Evolutionary conservation across 2,113 vertebrate species (phyloP), one percentile per base, ranked within the genome.

Genomic region (Psilopogon haemacephalus): DNA sequence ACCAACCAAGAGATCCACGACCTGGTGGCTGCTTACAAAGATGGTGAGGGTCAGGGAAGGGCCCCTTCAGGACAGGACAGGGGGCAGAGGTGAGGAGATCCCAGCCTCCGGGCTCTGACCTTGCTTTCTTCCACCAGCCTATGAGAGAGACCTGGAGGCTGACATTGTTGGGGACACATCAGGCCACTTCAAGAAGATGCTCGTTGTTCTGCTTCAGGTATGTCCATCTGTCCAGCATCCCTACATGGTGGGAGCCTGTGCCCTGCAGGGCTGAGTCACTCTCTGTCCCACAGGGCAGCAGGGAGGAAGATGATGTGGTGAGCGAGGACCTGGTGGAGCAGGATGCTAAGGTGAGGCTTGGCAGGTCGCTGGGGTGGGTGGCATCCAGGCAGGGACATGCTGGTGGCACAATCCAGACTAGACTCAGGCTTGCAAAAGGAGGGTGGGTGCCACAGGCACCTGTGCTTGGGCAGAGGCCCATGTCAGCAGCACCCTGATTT

Each of bases 181-280:
- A 0, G 99, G 99, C 65, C 99, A 99, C 93, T 99, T 99, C 96
- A 99, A 98, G 97, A 99, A 99, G 98, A 99, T 99, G 99, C 97
- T 99, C 0, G 68, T 99, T 23, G 99, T 99, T 94, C 97, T 99
- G 92, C 97, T 99, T 58, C 99, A 99, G 98, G 99, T 99, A 20
- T 72, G 96, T 96, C 78, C 13, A 0, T 76, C 75, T 58, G 37
- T 54, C 74, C 37, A 27, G 59, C 0, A 1, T 63, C 70, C 86
- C 30, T 32, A 11, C 18, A 14, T 26, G 20, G 5, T 24, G 28
- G 10, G 17, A 40, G 30, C 35, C 16, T 58, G 63, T 18, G 23
- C 35, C 23, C 5, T 12, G 48, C 30, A 76, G 60, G 42, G 5
- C 10, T 93, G 30, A 93, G 24, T 40, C 46, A 1, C 1, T 84